These are phyloP conservation scores for Pollenia labialis DNA, from an alignment of 2,888 invertebrate genomes.

Conservation along the genomic window DNA sequence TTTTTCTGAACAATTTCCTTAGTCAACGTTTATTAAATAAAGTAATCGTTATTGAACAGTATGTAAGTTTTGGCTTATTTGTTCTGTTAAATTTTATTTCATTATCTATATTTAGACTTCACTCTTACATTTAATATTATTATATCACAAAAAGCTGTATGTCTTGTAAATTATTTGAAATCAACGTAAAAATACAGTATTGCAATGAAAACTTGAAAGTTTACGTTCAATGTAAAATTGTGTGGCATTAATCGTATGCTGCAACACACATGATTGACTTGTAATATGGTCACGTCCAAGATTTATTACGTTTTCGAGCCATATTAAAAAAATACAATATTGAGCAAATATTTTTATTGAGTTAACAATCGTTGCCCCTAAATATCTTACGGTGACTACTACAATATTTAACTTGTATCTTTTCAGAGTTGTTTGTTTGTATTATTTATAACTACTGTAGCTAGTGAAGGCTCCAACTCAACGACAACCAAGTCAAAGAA, in stretches of 20 bases:
- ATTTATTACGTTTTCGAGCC: constrained; percentile 3
- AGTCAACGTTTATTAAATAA: no score
- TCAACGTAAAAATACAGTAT: not conserved
- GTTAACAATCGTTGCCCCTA: constrained; percentile 1
- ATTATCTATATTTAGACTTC: constrained; percentile 16
- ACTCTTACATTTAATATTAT: constrained; percentile 8
- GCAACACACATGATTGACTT: constrained; percentile 44
- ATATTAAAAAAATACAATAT: constrained; percentile 36
- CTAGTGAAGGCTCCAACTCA: constrained; percentile 55
- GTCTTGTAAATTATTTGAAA: not conserved
- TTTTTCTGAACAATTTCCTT: no score
- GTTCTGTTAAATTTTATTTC: constrained; percentile 24
- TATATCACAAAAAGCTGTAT: constrained; percentile 14
- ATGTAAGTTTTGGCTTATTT: constrained; percentile 16
- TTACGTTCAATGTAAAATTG: constrained; percentile 70
- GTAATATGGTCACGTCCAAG: constrained; percentile 49
- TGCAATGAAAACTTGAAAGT: constrained; percentile 73
- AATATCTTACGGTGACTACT: not conserved
- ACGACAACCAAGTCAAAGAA: constrained; percentile 32
- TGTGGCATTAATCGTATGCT: constrained; percentile 40
- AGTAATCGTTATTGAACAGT: no score
- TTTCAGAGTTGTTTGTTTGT: constrained; percentile 58
- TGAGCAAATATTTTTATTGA: constrained; percentile 39
- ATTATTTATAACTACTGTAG: constrained; percentile 13
- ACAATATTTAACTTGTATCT: constrained; percentile 20